A percentile compares a stretch with the other conserved stretches of the same genome.
phyloP scores from a whole-genome alignment of 30 jellyfish, hydroid and myxozoan species.

The Cassiopea xamachana region DNA sequence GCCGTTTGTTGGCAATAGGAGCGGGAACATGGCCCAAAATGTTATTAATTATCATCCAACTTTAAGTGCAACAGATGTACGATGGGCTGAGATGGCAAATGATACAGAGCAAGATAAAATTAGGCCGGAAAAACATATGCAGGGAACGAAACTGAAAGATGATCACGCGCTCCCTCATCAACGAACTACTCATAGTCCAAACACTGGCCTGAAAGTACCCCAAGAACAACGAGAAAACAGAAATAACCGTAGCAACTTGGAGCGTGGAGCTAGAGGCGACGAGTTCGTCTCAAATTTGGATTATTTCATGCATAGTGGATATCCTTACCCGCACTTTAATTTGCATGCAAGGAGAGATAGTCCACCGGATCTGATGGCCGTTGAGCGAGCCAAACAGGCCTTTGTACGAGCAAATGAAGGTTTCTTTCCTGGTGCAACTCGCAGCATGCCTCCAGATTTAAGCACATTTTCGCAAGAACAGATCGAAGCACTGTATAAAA shows the following conservation, averaged over 20 bases:
- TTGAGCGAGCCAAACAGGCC: slow-evolving; percentile 68
- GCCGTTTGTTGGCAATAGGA: slow-evolving; percentile 30
- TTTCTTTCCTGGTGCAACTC: slow-evolving; percentile 48
- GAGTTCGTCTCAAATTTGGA: slow-evolving; percentile 53
- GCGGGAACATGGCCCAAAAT: slow-evolving; percentile 56
- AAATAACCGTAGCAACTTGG: slow-evolving; percentile 27
- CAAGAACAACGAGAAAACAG: slow-evolving; percentile 65
- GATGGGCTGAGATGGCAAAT: slow-evolving; percentile 58
- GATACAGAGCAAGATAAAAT: slow-evolving; percentile 16
- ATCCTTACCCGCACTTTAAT: slow-evolving; percentile 52
- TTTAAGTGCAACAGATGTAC: slow-evolving; percentile 21
- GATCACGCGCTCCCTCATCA: slow-evolving; percentile 40
- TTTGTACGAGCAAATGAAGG: slow-evolving; percentile 71
- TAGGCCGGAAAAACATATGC: slow-evolving; percentile 48
- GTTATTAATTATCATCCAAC: slow-evolving; percentile 39
- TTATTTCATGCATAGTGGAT: slow-evolving; percentile 69
- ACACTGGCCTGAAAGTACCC: slow-evolving; percentile 28
- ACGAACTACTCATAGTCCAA: slow-evolving; percentile 51
- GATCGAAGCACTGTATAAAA: slow-evolving; percentile 56
- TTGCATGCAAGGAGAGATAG: slow-evolving; percentile 69
- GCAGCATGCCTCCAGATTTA: slow-evolving; percentile 71
- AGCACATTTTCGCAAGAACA: slow-evolving; percentile 58
- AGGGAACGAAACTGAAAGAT: slow-evolving; percentile 69
- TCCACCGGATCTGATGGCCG: slow-evolving; percentile 79
- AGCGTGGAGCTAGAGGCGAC: slow-evolving; percentile 43